These are phyloP conservation scores for Cotesia glomerata DNA, from an alignment of 1,140 invertebrate genomes.

Conservation along the genomic window DNA sequence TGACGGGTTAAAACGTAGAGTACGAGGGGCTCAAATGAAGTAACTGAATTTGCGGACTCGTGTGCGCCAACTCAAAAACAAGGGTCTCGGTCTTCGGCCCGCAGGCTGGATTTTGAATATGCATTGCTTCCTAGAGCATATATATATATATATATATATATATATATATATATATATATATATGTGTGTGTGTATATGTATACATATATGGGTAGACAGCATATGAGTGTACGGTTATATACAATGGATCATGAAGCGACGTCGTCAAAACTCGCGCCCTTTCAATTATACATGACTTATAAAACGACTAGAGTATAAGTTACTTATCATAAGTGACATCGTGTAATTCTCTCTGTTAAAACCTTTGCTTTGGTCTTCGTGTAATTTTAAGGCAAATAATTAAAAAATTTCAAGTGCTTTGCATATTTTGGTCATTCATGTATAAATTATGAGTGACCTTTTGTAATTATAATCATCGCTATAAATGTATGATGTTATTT, in stretches of 20 bases:
- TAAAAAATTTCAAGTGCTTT: no score
- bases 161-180: neutral
- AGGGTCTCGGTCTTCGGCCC: conserved; percentile 39
- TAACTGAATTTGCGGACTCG: conserved; percentile 60
- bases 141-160: neutral
- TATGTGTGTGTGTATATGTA: neutral
- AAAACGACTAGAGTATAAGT: neutral
- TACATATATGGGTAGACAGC: neutral
- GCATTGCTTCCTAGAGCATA: conserved; percentile 52
- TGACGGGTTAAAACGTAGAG: conserved; percentile 59
- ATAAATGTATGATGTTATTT: no score
- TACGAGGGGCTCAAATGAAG: conserved; percentile 53
- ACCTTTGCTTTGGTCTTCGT: no score
- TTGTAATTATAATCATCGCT: no score
- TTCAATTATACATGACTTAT: conserved; percentile 10
- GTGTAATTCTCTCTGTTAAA: neutral
- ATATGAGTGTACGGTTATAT: neutral
- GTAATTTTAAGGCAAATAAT: no score
- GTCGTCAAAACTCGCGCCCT: conserved; percentile 2
- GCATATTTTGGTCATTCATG: no score
- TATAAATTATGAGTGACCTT: no score
- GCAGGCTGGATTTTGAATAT: conserved; percentile 63
- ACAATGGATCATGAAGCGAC: conserved; percentile 7
- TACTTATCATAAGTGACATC: neutral
- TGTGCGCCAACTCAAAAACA: conserved; percentile 45